Base-by-base conservation (phyloP, 1,140 invertebrate species). In the Metopolophium dirhodum region DNA sequence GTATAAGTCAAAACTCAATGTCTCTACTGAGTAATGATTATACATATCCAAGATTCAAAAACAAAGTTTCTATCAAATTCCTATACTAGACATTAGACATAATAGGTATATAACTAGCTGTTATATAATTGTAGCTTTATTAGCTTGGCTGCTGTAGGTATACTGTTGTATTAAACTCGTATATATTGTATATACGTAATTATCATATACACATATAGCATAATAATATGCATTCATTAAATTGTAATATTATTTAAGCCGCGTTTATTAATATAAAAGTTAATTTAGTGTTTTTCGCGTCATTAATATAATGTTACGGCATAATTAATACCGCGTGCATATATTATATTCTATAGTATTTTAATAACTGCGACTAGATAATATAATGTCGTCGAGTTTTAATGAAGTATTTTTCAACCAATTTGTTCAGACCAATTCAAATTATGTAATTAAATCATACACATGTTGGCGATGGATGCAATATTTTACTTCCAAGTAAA, bases 181-280 rank as follows among this genome's bases (percentile, higher is more conserved):
- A n/a, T n/a, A 77, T 77, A 77, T 30, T 77, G n/a, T n/a, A 77
- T 6, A n/a, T 30, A 14, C 61, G n/a, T 77, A 35, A n/a, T n/a
- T 77, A 77, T n/a, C n/a, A 35, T 77, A n/a, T 18, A 14, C 11
- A 68, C 61, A 77, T 77, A 77, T n/a, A 14, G 23, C 11, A 68
- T 68, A 68, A 68, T n/a, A n/a, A 77, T n/a, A 77, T n/a, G 30
- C n/a, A 35, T n/a, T 77, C 6, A 77, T n/a, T 77, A n/a, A 77
- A 77, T 77, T 18, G n/a, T n/a, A 77, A 7, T n/a, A 18, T n/a
- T n/a, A 77, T n/a, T 23, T 77, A 77, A 77, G 14, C 18, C 14
- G n/a, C 61, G n/a, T 77, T 77, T 77, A 77, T 77, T 77, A 68
- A 77, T n/a, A n/a, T 77, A 77, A 77, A 77, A 77, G 61, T 77